Evolutionary conservation across 2,113 vertebrate genomes (phyloP).

Genomic region (Myrmophylax atrothorax): DNA sequence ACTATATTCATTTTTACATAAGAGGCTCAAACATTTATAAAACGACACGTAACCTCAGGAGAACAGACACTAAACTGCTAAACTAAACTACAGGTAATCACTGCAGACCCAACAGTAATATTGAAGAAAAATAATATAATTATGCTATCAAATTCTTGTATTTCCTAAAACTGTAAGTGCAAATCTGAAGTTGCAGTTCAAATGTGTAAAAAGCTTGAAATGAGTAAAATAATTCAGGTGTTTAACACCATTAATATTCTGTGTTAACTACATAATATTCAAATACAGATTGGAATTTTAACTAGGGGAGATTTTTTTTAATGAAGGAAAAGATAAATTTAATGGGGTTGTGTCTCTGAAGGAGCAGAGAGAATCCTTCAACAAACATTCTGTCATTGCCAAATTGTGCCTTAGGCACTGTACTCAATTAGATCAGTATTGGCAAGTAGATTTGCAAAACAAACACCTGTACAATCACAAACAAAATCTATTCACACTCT

Average conservation of each 20-base stretch:
- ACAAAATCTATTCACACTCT: background rate
- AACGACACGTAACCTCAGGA: background rate
- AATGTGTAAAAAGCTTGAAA: conserved; percentile 10
- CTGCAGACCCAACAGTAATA: background rate
- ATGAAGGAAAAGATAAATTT: background rate
- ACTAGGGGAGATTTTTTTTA: background rate
- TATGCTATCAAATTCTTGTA: background rate
- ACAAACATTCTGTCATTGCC: background rate
- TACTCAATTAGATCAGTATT: background rate
- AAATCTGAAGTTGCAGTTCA: conserved; percentile 15
- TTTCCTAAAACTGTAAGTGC: conserved; percentile 8
- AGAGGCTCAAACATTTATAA: background rate
- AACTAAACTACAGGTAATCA: background rate
- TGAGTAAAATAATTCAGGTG: background rate
- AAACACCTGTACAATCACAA: background rate
- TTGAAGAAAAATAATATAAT: background rate
- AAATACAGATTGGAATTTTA: background rate
- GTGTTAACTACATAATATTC: background rate
- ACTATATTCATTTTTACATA: background rate
- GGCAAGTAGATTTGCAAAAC: conserved; percentile 7
- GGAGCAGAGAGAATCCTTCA: background rate
- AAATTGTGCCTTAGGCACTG: background rate
- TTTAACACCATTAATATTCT: background rate
- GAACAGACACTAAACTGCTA: background rate
- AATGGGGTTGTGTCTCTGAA: background rate